These are phyloP conservation scores for Chroicocephalus ridibundus DNA, from an alignment of 2,113 vertebrate genomes.

Conservation along the genomic window DNA sequence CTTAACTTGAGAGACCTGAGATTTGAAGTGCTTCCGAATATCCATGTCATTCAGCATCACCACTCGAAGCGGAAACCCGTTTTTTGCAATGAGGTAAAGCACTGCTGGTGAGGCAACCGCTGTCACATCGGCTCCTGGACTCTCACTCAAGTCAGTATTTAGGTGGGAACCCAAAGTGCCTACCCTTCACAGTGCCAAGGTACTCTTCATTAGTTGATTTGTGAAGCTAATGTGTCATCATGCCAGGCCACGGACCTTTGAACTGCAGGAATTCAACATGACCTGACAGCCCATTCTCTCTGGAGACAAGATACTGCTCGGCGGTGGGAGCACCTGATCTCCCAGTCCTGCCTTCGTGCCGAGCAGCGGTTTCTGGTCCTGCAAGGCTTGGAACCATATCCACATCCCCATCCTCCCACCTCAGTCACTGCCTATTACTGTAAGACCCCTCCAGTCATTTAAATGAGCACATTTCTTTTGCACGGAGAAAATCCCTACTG, in stretches of 20 bases:
- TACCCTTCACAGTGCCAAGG: neutral
- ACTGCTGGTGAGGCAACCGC: neutral
- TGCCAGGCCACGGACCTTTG: accelerated
- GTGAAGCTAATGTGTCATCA: neutral
- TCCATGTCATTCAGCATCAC: neutral
- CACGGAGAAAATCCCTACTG: neutral
- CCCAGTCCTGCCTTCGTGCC: neutral
- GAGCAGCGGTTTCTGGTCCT: neutral
- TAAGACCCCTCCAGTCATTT: neutral
- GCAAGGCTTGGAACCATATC: neutral
- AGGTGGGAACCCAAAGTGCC: neutral
- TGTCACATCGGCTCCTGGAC: neutral
- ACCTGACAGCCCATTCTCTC: neutral
- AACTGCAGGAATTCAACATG: neutral
- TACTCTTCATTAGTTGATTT: neutral
- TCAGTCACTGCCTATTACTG: neutral
- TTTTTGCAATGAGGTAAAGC: neutral
- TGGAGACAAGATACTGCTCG: neutral
- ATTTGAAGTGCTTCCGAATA: neutral
- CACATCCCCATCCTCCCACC: neutral
- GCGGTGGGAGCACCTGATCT: neutral
- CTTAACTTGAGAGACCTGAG: neutral
- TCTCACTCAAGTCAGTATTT: neutral
- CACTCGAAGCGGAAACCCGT: neutral
- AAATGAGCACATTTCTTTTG: neutral